Evolutionary conservation across 2,113 vertebrate species (phyloP).

Genomic region (Synchiropus splendidus): DNA sequence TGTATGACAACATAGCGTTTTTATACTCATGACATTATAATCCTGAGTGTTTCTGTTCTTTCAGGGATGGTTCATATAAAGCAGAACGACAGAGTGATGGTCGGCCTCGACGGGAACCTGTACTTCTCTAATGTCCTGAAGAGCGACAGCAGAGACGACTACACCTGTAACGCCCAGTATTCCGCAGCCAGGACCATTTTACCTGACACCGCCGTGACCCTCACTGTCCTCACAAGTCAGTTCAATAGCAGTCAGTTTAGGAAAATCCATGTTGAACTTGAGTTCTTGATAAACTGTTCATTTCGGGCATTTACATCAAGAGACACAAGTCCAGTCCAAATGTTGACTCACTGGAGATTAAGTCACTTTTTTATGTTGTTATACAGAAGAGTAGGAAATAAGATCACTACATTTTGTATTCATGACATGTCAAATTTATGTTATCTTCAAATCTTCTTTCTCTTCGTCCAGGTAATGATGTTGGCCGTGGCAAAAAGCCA

Average conservation of each 20-base stretch:
- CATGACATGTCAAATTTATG: not conserved
- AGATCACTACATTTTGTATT: too few relatives aligned
- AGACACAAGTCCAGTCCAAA: too few relatives aligned
- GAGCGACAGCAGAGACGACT: conserved; percentile 71
- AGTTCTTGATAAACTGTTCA: too few relatives aligned
- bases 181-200: conserved; percentile 71
- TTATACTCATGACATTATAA: too few relatives aligned
- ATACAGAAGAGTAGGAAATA: too few relatives aligned
- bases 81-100: conserved; percentile 69
- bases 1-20: too few relatives aligned
- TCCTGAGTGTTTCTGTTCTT: not conserved
- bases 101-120: conserved; percentile 76
- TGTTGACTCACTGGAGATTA: too few relatives aligned
- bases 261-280: too few relatives aligned
- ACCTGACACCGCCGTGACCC: conserved; percentile 66
- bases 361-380: too few relatives aligned
- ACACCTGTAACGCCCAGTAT: conserved; percentile 80
- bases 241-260: conserved; percentile 4
- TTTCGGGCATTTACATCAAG: too few relatives aligned
- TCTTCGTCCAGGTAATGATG: conserved; percentile 56
- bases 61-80: conserved; percentile 70
- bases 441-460: not conserved
- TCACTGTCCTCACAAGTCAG: conserved; percentile 73
- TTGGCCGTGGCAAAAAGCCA: conserved; percentile 53
- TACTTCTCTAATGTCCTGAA: conserved; percentile 75